Base-by-base conservation (phyloP, 1,140 invertebrate genomes). In the Tribolium madens region DNA sequence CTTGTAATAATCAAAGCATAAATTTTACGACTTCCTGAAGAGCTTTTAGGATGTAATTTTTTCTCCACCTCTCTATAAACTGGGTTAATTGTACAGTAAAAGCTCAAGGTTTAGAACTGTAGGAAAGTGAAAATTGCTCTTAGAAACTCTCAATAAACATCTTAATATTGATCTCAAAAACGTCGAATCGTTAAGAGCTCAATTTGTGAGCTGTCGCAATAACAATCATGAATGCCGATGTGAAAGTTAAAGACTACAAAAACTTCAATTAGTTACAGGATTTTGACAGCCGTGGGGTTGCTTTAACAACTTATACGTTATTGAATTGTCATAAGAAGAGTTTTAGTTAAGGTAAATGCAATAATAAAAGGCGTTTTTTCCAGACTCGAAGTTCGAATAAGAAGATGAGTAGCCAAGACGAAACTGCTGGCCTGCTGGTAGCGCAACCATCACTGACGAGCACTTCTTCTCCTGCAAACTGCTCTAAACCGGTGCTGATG, bases 381-480 rank as follows among this genome's bases (percentile, higher is more conserved):
- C 74, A 82, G 81, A 76, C 47, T 60, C 71, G 74, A 81, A 76
- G 48, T 42, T 53, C 52, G 69, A 68, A 50, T 82, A 81, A 76
- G 73, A 76, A 83, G 77, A 89, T 84, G 85, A 86, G 91, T 64
- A 93, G 91, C 85, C 91, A 90, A 82, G 94, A 95, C 86, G 94
- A 95, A 87, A 95, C 93, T 36, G 91, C 93, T 12, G 93, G 92
- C 77, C 89, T 95, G 68, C 87, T 95, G 48, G 90, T 92, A 13
- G 87, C 87, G 78, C 86, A 89, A 80, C 87, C 88, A 33, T 86
- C 88, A 26, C 86, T 88, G 76, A 87, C 87, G 72, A 87, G 88
- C 81, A 85, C 88, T 85, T 86, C 84, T 26, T 85, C 84, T 17
- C 84, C 83, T 15, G 79, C 85, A 31, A 85, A 81, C 69, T 84